Evolutionary conservation across 2,113 vertebrate species (phyloP).

Genomic region (Cryptotis parvus): DNA sequence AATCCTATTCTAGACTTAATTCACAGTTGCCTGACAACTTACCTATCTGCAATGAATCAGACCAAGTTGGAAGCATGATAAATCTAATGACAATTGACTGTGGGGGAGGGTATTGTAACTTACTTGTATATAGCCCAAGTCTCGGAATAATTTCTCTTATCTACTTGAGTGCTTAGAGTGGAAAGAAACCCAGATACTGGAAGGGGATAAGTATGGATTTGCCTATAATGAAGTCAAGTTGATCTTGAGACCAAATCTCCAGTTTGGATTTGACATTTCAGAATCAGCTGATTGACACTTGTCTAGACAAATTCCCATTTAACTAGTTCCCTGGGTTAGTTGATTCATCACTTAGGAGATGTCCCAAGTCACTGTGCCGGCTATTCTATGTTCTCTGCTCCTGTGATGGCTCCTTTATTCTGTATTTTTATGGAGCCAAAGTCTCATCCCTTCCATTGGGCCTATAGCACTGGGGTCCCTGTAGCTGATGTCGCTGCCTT

Average conservation of each 20-base stretch:
- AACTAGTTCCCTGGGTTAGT: background rate
- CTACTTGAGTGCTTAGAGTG: background rate
- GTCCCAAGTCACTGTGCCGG: background rate
- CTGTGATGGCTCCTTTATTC: background rate
- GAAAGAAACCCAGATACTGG: background rate
- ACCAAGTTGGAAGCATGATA: conserved; percentile 29
- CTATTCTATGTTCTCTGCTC: background rate
- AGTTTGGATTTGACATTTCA: background rate
- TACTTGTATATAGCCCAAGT: conserved; percentile 12
- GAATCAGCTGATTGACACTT: background rate
- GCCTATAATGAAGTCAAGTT: background rate
- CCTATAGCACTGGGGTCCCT: background rate
- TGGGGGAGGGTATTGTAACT: background rate
- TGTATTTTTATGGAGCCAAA: background rate
- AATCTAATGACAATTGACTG: conserved; percentile 53
- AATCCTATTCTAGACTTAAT: conserved; percentile 14
- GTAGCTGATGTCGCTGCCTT: background rate
- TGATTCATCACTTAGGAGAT: background rate
- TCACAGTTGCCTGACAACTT: conserved; percentile 29
- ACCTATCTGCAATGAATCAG: conserved; percentile 20
- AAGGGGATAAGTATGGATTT: background rate
- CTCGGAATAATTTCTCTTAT: background rate
- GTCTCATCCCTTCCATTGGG: background rate
- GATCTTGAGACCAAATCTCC: background rate
- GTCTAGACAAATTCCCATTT: background rate